Percentiles rank a stretch among this genome's conserved stretches.
Conservation (phyloP, 1,140 invertebrate genomes). For the Xylocopa sonorina region DNA sequence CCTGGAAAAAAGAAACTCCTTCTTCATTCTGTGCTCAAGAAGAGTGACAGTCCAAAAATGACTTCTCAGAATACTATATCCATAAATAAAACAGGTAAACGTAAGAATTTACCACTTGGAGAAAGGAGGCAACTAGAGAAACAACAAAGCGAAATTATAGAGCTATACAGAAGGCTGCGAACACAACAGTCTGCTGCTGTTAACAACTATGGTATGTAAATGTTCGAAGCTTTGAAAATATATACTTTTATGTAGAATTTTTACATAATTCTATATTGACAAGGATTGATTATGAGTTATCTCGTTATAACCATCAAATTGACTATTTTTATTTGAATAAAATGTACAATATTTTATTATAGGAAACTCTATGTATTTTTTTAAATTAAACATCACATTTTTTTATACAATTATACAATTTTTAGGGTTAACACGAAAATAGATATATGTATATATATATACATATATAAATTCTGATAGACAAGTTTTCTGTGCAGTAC, state of each 20-base stretch:
- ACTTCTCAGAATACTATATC: constrained; percentile 44
- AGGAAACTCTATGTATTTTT: constrained; percentile 43
- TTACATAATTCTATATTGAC: constrained; percentile 6
- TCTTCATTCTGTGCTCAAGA: constrained; percentile 81
- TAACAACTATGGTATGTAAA: constrained; percentile 53
- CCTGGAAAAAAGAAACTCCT: constrained; percentile 83
- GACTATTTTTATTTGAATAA: constrained; percentile 27
- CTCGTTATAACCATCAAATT: constrained; percentile 13
- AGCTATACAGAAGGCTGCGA: constrained; percentile 84
- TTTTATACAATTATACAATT: constrained; percentile 44
- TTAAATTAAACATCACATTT: constrained; percentile 44
- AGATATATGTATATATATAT: too few species aligned
- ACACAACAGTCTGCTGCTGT: constrained; percentile 48
- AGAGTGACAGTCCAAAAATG: constrained; percentile 41
- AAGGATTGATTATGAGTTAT: constrained; percentile 10
- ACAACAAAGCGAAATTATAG: constrained; percentile 83
- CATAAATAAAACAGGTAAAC: constrained; percentile 82
- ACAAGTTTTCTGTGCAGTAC: constrained; percentile 33
- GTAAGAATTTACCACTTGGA: constrained; percentile 83
- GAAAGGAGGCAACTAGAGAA: constrained; percentile 84
- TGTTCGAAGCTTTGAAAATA: constrained; percentile 7
- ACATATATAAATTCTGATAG: constrained; percentile 20
- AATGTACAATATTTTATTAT: constrained; percentile 12
- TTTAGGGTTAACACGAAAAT: constrained; percentile 50
- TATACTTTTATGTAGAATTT: constrained; percentile 24